A percentile compares a stretch with the other conserved stretches of the same genome.
Conservation (phyloP, 2,888 invertebrate species). For the Hybos culiciformis region DNA sequence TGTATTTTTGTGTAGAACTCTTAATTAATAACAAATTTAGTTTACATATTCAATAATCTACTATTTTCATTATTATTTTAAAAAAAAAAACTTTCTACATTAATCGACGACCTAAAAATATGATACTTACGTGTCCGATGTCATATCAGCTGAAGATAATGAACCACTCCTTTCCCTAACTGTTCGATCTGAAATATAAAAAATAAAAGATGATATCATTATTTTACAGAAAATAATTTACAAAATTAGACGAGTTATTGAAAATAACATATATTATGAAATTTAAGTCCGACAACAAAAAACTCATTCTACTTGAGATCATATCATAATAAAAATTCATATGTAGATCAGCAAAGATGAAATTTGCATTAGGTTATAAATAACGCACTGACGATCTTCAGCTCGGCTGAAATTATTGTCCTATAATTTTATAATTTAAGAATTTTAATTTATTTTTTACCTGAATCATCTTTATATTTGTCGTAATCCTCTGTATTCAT, state of each 20-base stretch:
- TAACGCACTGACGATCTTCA: no score
- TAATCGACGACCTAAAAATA: no score
- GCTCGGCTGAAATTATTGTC: not conserved
- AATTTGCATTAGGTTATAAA: constrained; percentile 4
- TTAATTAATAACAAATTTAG: no score
- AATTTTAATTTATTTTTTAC: constrained; percentile 20
- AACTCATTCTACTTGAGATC: not conserved
- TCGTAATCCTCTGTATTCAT: constrained; percentile 68
- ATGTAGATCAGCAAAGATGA: constrained; percentile 4
- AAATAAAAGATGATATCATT: not conserved
- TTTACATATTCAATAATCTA: no score
- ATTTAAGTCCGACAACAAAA: no score
- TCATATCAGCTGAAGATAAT: constrained; percentile 34
- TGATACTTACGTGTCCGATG: no score
- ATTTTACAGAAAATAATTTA: not conserved
- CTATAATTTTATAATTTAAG: not conserved
- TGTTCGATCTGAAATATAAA: constrained; percentile 24
- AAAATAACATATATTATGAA: not conserved
- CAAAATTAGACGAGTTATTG: not conserved
- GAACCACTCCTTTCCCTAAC: constrained; percentile 32
- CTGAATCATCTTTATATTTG: constrained; percentile 36
- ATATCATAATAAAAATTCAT: constrained; percentile 4
- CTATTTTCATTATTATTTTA: no score
- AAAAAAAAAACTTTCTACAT: no score
- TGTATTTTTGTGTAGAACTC: no score